phyloP scores from a whole-genome alignment of 2,113 vertebrate genomes.

The Hippocampus barbouri region DNA sequence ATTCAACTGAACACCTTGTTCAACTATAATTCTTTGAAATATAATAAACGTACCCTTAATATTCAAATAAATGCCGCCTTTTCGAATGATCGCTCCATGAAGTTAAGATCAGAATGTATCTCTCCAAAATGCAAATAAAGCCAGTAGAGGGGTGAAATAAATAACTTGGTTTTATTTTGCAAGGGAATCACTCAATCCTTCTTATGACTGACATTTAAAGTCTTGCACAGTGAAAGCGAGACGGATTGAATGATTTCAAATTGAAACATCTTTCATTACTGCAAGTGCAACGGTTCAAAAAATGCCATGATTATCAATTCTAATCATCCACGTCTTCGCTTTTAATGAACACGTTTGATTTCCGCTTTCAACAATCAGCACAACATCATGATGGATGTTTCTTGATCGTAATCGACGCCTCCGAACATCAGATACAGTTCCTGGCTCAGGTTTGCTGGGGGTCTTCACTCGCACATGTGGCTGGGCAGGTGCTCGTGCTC shows the following conservation, averaged over 20 bases:
- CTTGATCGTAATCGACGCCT: neutral
- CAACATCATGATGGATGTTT: neutral
- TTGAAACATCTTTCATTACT: too few relatives aligned
- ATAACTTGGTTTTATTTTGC: neutral
- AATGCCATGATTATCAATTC: neutral
- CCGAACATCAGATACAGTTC: neutral
- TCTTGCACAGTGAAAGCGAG: too few relatives aligned
- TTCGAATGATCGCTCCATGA: neutral
- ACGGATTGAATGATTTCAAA: too few relatives aligned
- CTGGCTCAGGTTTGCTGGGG: neutral
- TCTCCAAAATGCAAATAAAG: neutral
- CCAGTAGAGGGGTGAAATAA: neutral
- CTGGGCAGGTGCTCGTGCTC: constrained; percentile 45
- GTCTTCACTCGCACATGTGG: constrained; percentile 59
- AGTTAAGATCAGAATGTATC: neutral
- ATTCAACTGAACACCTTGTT: neutral
- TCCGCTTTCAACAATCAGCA: neutral
- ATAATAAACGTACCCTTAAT: neutral
- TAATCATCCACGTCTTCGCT: neutral
- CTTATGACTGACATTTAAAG: neutral
- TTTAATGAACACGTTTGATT: neutral
- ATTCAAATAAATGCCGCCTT: neutral
- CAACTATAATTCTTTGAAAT: neutral
- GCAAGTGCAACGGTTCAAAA: neutral
- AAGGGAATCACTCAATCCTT: neutral